A percentile compares a stretch with the other conserved stretches of the same genome.
Evolutionary conservation across 2,113 vertebrate genomes (phyloP).

Genomic region (Solea solea): DNA sequence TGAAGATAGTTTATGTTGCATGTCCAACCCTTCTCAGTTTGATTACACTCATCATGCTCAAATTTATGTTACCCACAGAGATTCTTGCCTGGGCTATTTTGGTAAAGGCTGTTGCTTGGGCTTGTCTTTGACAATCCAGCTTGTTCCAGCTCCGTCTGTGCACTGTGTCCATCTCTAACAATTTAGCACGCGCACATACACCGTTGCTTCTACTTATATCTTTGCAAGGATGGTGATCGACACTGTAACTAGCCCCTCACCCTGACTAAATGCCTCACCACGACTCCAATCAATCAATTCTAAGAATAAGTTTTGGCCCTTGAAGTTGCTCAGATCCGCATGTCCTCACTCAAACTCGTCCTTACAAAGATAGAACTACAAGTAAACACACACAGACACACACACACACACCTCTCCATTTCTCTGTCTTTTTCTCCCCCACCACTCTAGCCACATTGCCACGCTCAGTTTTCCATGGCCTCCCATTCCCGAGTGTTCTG

Average conservation of each 20-base stretch:
- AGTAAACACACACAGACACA: conserved; percentile 3
- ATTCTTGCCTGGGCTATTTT: conserved; percentile 72
- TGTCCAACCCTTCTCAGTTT: conserved; percentile 62
- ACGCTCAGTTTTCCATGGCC: conserved; percentile 76
- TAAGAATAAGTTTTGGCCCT: not conserved
- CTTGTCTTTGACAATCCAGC: conserved; percentile 58
- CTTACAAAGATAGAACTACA: not conserved
- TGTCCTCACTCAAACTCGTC: not conserved
- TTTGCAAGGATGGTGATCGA: not conserved
- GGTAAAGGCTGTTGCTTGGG: conserved; percentile 64
- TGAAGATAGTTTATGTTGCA: conserved; percentile 60
- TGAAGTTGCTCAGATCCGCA: not conserved
- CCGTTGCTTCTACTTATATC: not conserved
- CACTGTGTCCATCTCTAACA: conserved; percentile 34
- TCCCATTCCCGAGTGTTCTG: conserved; percentile 72
- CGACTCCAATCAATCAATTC: not conserved
- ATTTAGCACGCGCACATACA: not conserved
- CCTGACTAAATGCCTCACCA: not conserved
- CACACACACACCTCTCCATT: conserved; percentile 19
- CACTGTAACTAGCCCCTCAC: not conserved
- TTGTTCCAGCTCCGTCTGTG: conserved; percentile 41
- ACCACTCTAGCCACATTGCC: conserved; percentile 66
- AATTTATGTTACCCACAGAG: conserved; percentile 70
- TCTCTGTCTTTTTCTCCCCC: conserved; percentile 44
- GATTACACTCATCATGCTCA: conserved; percentile 72